A percentile compares a stretch with the other conserved stretches of the same genome.
Evolutionary conservation across 1,140 invertebrate species (phyloP).

Genomic region (Lucilia sericata): DNA sequence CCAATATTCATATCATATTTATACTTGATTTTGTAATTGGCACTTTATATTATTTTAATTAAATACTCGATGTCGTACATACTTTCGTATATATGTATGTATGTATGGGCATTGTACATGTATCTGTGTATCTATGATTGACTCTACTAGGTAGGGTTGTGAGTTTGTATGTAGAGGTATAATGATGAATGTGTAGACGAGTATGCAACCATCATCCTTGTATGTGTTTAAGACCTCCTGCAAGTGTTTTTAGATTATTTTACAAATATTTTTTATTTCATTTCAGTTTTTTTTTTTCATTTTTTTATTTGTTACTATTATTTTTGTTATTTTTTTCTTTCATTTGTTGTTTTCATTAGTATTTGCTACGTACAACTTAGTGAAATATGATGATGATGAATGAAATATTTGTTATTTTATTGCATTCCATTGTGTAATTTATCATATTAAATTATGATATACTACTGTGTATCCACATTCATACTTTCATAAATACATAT

Average conservation of each 20-base stretch:
- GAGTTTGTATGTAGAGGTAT: background rate
- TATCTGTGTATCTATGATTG: too few species aligned
- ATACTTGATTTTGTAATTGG: constrained; percentile 44
- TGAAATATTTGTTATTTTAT: constrained; percentile 23
- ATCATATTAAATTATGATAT: constrained; percentile 20
- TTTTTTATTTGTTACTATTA: background rate
- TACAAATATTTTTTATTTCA: background rate
- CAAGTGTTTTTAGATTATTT: constrained; percentile 10
- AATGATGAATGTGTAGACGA: too few species aligned
- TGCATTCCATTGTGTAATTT: constrained; percentile 16
- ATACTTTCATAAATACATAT: background rate
- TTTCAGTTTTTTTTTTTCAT: background rate
- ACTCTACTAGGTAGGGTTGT: background rate
- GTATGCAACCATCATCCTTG: background rate
- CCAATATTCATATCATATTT: constrained; percentile 42
- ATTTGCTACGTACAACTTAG: background rate
- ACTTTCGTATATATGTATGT: too few species aligned
- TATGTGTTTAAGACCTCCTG: background rate
- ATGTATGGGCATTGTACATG: too few species aligned
- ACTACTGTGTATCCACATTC: background rate
- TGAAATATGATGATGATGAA: constrained; percentile 27
- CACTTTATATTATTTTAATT: constrained; percentile 44
- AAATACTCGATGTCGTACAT: background rate
- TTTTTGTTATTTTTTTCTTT: background rate
- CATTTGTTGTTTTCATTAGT: background rate